Conservation (phyloP, 1,140 invertebrate species). For the Helicoverpa armigera region DNA sequence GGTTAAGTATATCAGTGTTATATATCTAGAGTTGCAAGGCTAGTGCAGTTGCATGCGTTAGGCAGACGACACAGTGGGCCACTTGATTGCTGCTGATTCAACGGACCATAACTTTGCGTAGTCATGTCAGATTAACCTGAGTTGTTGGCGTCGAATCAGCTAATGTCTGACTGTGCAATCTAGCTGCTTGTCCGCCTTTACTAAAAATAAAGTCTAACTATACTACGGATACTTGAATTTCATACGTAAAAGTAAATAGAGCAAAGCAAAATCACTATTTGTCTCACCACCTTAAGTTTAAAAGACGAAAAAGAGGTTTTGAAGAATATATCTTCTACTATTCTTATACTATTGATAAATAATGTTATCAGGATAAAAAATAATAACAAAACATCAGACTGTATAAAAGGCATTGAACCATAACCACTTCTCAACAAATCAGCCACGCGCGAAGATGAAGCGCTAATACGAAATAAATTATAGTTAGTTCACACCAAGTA, state of each 20-base stretch:
- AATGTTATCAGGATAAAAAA: too few relatives aligned
- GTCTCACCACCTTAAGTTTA: too few relatives aligned
- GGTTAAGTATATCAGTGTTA: neutral
- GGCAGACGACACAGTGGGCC: slow-evolving; percentile 17
- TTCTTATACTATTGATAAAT: too few relatives aligned
- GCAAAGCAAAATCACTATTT: too few relatives aligned
- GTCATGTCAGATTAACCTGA: slow-evolving; percentile 23
- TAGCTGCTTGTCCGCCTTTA: neutral
- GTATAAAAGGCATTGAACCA: too few relatives aligned
- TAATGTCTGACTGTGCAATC: neutral
- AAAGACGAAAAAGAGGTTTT: too few relatives aligned
- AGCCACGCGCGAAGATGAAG: slow-evolving; percentile 20
- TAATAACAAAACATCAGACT: too few relatives aligned
- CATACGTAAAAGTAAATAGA: too few relatives aligned
- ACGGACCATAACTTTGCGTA: slow-evolving; percentile 5
- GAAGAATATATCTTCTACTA: too few relatives aligned
- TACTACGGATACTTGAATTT: neutral
- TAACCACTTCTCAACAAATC: neutral
- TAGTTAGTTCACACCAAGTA: slow-evolving; percentile 49
- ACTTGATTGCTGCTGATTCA: slow-evolving; percentile 3
- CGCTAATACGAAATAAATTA: slow-evolving; percentile 59
- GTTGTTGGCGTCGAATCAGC: slow-evolving; percentile 16
- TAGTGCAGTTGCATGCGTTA: neutral
- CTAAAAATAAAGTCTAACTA: neutral
- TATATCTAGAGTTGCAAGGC: neutral